Evolutionary conservation across 2,797 vertebrate genomes (phyloP), one percentile per base, ranked within the genome.

Genomic region (Oophaga sylvatica): DNA sequence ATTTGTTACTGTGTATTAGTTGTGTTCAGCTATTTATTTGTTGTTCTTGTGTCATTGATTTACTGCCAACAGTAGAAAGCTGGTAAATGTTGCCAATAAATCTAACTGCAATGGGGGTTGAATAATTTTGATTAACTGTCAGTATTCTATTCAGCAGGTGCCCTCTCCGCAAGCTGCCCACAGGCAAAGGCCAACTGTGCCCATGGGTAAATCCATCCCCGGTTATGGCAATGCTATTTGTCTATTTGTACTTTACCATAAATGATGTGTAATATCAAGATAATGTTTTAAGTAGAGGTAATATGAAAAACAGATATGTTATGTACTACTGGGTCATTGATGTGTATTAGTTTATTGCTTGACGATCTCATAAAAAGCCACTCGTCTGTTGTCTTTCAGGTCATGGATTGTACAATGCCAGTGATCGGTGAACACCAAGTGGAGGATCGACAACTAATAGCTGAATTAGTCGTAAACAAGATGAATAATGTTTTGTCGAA

Each of bases 371-470:
- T 76, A 19, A 17, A n/a, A 81, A 31, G 35, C 26, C 8, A 2
- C 45, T 16, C 45, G 20, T 84, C 19, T 63, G 45, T 17, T 73
- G 67, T 0, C 90, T 84, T 86, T 20, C 92, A 99, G 98, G 97
- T 99, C 89, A 96, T 99, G 94, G 98, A 98, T 89, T 98, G 97
- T 60, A 97, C 98, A 67, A 97, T 99, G 97, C 98, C 96, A 70
- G 93, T 99, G 91, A 97, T 99, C 2, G 98, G 98, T 12, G 98
- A 99, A 86, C 97, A 99, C 93, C 98, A 99, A 92, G 91, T 92
- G 0, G 98, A 99, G 89, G 98, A 99, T 93, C 95, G 96, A 84
- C 97, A 97, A 92, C 96, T 98, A 86, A 98, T 99, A 91, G 95
- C 97, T 0, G 97, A 98, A 12, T 93, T 99, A 80, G 96, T 99